Conservation (phyloP, 2,113 vertebrate species). For the Forbesichthys papilliferus region DNA sequence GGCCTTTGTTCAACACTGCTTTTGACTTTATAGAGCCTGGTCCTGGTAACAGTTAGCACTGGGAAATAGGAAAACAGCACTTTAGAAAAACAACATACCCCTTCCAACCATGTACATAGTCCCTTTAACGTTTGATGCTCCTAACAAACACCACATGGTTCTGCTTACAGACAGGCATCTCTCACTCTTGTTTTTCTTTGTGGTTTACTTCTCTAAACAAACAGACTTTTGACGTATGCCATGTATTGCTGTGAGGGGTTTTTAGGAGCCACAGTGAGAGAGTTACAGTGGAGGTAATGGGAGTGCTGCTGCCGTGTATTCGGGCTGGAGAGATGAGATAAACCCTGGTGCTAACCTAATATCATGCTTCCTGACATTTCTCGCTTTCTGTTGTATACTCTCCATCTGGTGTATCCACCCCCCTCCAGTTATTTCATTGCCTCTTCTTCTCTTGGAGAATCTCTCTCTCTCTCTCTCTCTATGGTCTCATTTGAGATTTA, state of each 20-base stretch:
- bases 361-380: conserved; percentile 46
- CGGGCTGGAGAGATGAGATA: conserved; percentile 57
- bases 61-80: neutral
- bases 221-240: conserved; percentile 13
- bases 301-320: conserved; percentile 28
- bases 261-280: conserved; percentile 4
- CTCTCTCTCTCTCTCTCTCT: neutral
- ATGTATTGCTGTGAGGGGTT: conserved; percentile 14
- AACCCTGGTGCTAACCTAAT: conserved; percentile 54
- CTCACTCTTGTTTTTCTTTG: conserved; percentile 43
- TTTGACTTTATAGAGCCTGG: neutral
- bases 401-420: neutral
- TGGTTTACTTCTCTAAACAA: conserved; percentile 34
- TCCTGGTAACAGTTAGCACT: conserved; percentile 32
- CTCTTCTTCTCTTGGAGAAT: neutral
- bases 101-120: conserved; percentile 28
- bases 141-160: conserved; percentile 56
- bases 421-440: neutral
- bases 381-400: neutral
- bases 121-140: conserved; percentile 28
- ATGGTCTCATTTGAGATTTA: conserved; percentile 43
- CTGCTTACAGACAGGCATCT: conserved; percentile 43
- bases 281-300: conserved; percentile 3
- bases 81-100: conserved; percentile 10
- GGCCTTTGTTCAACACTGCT: conserved; percentile 1